A percentile compares a stretch with the other conserved stretches of the same genome.
Evolutionary conservation across 2,888 invertebrate genomes (phyloP).

Genomic region (Ectobius pallidus): DNA sequence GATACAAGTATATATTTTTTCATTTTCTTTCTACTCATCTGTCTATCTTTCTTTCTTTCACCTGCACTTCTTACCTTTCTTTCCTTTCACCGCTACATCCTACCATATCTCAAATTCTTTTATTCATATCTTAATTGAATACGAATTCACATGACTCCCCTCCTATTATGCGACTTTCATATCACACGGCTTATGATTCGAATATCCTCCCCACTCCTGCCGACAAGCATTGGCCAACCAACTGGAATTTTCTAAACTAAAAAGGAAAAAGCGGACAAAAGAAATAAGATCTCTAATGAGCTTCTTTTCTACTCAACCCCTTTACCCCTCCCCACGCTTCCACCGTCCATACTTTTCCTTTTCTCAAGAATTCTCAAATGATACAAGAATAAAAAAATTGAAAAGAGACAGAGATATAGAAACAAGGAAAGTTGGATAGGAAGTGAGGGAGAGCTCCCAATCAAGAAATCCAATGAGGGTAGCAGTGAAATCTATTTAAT

Average conservation of each 20-base stretch:
- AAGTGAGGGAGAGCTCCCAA: slow-evolving; percentile 12
- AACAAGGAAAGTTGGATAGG: slow-evolving; percentile 21
- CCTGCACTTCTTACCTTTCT: slow-evolving; percentile 6
- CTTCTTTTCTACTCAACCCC: slow-evolving; percentile 28
- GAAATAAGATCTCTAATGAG: slow-evolving; percentile 38
- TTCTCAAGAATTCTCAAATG: slow-evolving; percentile 27
- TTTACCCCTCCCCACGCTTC: slow-evolving; percentile 5
- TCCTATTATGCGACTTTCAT: background rate
- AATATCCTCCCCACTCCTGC: background rate
- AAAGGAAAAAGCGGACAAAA: slow-evolving; percentile 32
- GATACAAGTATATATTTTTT: slow-evolving; percentile 11
- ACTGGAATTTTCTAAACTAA: slow-evolving; percentile 29
- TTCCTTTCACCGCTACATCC: background rate
- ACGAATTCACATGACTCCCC: slow-evolving; percentile 20
- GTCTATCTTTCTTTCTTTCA: background rate
- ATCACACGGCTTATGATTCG: slow-evolving; percentile 21
- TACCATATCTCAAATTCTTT: slow-evolving; percentile 11
- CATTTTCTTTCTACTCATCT: too few relatives aligned
- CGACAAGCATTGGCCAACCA: slow-evolving; percentile 17
- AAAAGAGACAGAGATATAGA: slow-evolving; percentile 19
- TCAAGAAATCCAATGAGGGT: too few relatives aligned
- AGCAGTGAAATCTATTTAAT: too few relatives aligned
- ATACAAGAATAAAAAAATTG: slow-evolving; percentile 27
- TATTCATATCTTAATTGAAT: slow-evolving; percentile 28
- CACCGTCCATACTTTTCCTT: slow-evolving; percentile 2